phyloP scores from a whole-genome alignment of 2,888 invertebrate genomes.

The Patella pellucida region DNA sequence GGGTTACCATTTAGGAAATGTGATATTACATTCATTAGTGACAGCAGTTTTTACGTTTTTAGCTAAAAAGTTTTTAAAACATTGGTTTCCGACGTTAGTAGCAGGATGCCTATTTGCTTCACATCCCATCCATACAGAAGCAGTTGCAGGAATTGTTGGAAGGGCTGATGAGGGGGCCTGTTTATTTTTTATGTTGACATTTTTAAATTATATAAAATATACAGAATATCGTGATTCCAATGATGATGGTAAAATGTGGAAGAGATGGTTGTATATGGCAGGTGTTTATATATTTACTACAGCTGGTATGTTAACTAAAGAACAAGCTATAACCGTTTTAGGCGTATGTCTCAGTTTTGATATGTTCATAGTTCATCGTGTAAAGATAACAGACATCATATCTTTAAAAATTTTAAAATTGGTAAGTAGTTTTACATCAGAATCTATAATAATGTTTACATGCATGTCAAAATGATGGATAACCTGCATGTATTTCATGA shows the following conservation, averaged over 20 bases:
- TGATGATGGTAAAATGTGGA: conserved; percentile 20
- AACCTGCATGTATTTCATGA: too few relatives aligned
- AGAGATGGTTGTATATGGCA: conserved; percentile 74
- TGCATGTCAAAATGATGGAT: too few relatives aligned
- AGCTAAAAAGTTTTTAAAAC: conserved; percentile 73
- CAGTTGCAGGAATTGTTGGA: conserved; percentile 90
- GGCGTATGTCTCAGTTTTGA: conserved; percentile 92
- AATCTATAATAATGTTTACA: too few relatives aligned
- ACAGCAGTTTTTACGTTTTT: conserved; percentile 86
- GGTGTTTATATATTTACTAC: conserved; percentile 79
- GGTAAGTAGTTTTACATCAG: conserved; percentile 41
- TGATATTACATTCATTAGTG: conserved; percentile 87
- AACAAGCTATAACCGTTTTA: conserved; percentile 93
- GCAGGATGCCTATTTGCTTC: conserved; percentile 90
- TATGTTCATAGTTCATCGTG: conserved; percentile 76
- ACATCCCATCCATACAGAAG: conserved; percentile 97
- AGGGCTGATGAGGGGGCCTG: conserved; percentile 94
- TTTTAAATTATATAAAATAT: conserved; percentile 82
- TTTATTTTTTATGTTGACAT: conserved; percentile 88
- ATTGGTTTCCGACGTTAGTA: conserved; percentile 76
- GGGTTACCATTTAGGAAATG: conserved; percentile 89
- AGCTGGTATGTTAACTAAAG: conserved; percentile 92
- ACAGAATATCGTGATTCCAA: conserved; percentile 44
- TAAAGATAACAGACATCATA: conserved; percentile 48
- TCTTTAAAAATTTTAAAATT: conserved; percentile 44